These are phyloP conservation scores for Odocoileus hemionus DNA, from an alignment of 2,113 vertebrate genomes.

Conservation along the genomic window DNA sequence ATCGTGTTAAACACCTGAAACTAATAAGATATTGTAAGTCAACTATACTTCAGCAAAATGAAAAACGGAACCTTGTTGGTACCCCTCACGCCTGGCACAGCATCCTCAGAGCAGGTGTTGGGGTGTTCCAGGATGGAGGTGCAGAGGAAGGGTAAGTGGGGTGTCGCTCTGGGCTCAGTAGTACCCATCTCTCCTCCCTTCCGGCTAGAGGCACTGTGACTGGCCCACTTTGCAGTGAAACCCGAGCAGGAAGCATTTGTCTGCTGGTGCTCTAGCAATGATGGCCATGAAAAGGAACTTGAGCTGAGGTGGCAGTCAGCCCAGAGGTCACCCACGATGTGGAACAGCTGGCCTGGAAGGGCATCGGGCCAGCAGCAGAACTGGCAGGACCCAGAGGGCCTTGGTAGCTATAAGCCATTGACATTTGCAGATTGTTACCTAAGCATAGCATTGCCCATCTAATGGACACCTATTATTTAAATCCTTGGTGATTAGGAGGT, in stretches of 20 bases:
- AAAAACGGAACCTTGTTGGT: background rate
- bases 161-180: background rate
- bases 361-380: background rate
- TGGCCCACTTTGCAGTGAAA: background rate
- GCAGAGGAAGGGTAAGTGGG: background rate
- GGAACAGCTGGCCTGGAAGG: background rate
- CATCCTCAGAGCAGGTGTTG: background rate
- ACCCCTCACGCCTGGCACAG: background rate
- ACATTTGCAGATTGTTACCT: background rate
- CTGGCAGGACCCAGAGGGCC: background rate
- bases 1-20: background rate
- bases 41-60: background rate
- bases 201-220: background rate
- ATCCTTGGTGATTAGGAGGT: background rate
- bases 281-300: background rate
- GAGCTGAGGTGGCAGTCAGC: background rate
- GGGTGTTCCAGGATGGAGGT: background rate
- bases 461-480: background rate
- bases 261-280: background rate
- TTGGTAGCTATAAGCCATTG: background rate
- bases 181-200: background rate
- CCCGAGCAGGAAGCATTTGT: background rate
- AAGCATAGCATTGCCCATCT: background rate
- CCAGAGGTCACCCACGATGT: background rate
- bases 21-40: background rate